A percentile compares a stretch with the other conserved stretches of the same genome.
Evolutionary conservation across 2,113 vertebrate genomes (phyloP).

Genomic region (Bungarus multicinctus): DNA sequence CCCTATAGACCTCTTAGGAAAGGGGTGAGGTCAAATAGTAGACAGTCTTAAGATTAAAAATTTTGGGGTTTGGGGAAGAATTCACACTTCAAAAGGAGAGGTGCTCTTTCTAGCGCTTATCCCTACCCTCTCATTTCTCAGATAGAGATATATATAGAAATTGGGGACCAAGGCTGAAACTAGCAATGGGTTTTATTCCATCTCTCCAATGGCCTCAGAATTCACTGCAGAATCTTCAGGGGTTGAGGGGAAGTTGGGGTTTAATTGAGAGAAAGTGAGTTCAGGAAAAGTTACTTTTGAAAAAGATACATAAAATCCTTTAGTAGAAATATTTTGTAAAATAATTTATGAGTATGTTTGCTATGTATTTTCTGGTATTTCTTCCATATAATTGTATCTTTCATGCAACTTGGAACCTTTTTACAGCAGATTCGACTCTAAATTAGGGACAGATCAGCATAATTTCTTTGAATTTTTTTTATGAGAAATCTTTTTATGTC

Average conservation of each 20-base stretch:
- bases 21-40: too few species aligned
- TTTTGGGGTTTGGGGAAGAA: too few species aligned
- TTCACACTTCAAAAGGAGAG: neutral
- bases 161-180: neutral
- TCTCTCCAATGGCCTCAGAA: neutral
- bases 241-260: neutral
- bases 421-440: neutral
- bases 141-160: neutral
- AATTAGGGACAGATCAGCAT: neutral
- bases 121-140: neutral
- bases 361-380: neutral
- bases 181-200: neutral
- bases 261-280: neutral
- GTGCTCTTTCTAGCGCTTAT: neutral
- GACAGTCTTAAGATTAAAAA: too few species aligned
- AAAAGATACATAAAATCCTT: neutral
- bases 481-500: neutral
- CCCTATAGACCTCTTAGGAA: too few species aligned
- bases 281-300: neutral
- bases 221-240: neutral
- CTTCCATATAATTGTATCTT: neutral
- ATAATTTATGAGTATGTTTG: neutral
- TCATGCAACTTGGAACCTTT: neutral
- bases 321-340: neutral
- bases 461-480: neutral